Conservation (phyloP, 2,113 vertebrate genomes). For the Hyaena hyaena region DNA sequence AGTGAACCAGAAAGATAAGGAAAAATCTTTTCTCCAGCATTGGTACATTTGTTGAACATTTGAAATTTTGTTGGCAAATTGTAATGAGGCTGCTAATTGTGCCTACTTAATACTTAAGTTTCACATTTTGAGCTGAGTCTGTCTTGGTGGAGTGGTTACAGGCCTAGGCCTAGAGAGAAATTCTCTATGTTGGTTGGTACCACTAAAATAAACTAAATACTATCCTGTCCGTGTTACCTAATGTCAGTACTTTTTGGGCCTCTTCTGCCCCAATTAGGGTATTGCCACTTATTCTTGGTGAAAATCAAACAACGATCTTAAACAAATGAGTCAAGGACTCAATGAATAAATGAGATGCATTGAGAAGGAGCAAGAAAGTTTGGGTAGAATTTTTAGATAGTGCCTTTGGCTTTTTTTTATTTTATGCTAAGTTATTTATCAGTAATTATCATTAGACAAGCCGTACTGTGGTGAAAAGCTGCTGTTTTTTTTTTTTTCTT, state of each 20-base stretch:
- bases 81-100: constrained; percentile 12
- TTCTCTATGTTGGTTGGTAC: not conserved
- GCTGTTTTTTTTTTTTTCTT: constrained; percentile 66
- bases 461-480: constrained; percentile 22
- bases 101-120: constrained; percentile 1
- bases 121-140: not conserved
- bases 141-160: not conserved
- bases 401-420: constrained; percentile 70
- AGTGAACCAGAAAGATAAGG: constrained; percentile 48
- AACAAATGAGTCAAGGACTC: not conserved
- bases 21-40: not conserved
- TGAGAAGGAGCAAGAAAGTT: constrained; percentile 27
- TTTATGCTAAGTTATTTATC: constrained; percentile 77
- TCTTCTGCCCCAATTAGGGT: not conserved
- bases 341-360: constrained; percentile 33
- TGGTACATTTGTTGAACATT: not conserved
- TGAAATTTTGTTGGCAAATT: constrained; percentile 5
- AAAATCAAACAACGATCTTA: constrained; percentile 60
- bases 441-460: constrained; percentile 69
- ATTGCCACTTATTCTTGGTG: constrained; percentile 62
- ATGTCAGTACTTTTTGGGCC: constrained; percentile 35
- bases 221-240: constrained; percentile 40
- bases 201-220: constrained; percentile 59
- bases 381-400: constrained; percentile 14
- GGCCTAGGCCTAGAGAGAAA: not conserved